These are phyloP conservation scores for Varanus komodoensis DNA, from an alignment of 2,113 vertebrate species.

Conservation along the genomic window DNA sequence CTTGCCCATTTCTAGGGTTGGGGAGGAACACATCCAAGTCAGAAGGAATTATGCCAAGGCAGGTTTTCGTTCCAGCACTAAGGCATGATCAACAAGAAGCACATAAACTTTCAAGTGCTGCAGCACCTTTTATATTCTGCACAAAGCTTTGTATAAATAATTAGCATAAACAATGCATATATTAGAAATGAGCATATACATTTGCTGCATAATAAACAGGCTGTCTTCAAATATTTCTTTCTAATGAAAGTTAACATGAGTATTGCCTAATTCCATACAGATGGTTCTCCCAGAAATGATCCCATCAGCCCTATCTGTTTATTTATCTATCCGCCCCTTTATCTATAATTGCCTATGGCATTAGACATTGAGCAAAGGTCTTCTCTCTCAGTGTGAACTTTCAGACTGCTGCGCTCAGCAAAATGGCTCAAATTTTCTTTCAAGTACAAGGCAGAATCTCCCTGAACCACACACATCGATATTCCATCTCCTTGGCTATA, in stretches of 20 bases:
- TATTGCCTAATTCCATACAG: not conserved
- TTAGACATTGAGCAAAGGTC: constrained; percentile 32
- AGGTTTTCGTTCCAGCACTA: no score
- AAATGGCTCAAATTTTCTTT: not conserved
- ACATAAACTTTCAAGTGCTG: not conserved
- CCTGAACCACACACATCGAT: not conserved
- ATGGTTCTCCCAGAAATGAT: no score
- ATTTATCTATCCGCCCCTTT: not conserved
- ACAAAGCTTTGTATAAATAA: not conserved
- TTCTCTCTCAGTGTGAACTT: constrained; percentile 36
- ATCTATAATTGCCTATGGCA: not conserved
- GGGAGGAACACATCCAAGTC: not conserved
- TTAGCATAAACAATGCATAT: not conserved
- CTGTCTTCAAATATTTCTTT: not conserved
- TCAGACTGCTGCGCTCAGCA: constrained; percentile 32
- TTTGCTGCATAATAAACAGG: not conserved
- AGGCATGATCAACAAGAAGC: no score
- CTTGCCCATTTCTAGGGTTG: not conserved
- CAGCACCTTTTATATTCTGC: not conserved
- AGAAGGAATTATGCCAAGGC: not conserved
- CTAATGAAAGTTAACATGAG: not conserved
- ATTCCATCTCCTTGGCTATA: not conserved
- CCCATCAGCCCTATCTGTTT: not conserved
- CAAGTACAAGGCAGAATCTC: not conserved
- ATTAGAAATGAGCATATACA: not conserved